Percentiles rank a stretch among this genome's conserved stretches.
Evolutionary conservation across 2,797 vertebrate genomes (phyloP).

Genomic region (Chiroxiphia lanceolata): DNA sequence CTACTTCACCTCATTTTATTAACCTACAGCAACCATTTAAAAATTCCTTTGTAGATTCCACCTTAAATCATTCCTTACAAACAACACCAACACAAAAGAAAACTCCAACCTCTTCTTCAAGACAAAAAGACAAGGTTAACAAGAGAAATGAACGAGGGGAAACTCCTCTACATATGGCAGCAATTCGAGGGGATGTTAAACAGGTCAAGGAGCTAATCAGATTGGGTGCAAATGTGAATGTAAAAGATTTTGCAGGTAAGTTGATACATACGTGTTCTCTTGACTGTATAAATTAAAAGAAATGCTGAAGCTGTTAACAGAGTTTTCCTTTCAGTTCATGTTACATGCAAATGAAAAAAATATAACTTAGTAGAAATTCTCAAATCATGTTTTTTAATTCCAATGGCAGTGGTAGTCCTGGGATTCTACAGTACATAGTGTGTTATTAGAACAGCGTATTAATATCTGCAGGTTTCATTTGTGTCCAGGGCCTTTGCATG

Average conservation of each 20-base stretch:
- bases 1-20: not conserved
- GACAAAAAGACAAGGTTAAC: conserved; percentile 99
- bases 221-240: conserved; percentile 95
- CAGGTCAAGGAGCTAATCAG: conserved; percentile 97
- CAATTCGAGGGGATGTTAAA: conserved; percentile 95
- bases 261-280: not conserved
- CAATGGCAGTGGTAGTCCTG: not conserved
- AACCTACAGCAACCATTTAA: not conserved
- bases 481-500: not conserved
- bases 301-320: not conserved
- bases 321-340: not conserved
- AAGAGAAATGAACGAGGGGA: conserved; percentile 98
- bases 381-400: not conserved
- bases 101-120: conserved; percentile 88
- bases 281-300: not conserved
- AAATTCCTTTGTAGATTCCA: conserved; percentile 85
- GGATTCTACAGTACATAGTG: rapidly evolving
- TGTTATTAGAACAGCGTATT: not conserved
- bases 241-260: conserved; percentile 99
- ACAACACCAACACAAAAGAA: conserved; percentile 92
- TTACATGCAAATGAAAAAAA: not conserved
- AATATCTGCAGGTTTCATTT: not conserved
- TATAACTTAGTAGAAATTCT: not conserved
- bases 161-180: conserved; percentile 97
- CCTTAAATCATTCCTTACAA: conserved; percentile 92